phyloP scores from a whole-genome alignment of 2,888 invertebrate species.

The Cantharis lateralis region DNA sequence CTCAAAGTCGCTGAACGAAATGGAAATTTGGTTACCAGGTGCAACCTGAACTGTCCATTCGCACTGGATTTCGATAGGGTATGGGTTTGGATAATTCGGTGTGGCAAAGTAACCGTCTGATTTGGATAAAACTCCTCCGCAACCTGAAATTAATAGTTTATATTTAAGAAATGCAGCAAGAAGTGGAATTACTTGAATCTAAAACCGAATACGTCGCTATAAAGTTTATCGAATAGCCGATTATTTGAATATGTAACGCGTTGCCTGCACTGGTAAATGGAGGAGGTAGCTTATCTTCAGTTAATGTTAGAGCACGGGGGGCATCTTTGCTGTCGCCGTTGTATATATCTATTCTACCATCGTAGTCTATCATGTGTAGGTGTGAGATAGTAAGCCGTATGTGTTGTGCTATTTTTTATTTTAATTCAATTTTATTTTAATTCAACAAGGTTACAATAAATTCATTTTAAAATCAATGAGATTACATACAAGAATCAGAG shows the following conservation, averaged over 20 bases:
- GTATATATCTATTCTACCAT: conserved; percentile 55
- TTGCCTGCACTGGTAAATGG: conserved; percentile 72
- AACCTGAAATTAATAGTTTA: conserved; percentile 56
- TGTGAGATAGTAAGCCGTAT: conserved; percentile 72
- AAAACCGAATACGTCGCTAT: conserved; percentile 63
- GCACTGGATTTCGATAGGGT: conserved; percentile 73
- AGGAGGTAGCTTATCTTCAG: conserved; percentile 65
- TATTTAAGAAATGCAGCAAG: no score
- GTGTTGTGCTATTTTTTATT: no score
- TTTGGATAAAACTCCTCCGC: conserved; percentile 69
- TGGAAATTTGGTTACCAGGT: conserved; percentile 55
- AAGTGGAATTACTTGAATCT: conserved; percentile 57
- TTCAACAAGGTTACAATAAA: no score
- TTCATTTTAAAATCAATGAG: conserved; percentile 11
- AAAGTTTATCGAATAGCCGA: conserved; percentile 50
- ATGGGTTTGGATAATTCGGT: conserved; percentile 73
- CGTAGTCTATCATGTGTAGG: conserved; percentile 53
- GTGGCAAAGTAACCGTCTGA: conserved; percentile 68
- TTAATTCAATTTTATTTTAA: no score
- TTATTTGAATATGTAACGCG: conserved; percentile 58
- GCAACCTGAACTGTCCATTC: conserved; percentile 72
- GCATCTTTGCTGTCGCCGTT: conserved; percentile 71
- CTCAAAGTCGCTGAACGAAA: conserved; percentile 72
- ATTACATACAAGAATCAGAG: conserved; percentile 54
- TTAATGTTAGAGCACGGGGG: conserved; percentile 70